Evolutionary conservation across 2,888 invertebrate species (phyloP).

Genomic region (Sisyra nigra): DNA sequence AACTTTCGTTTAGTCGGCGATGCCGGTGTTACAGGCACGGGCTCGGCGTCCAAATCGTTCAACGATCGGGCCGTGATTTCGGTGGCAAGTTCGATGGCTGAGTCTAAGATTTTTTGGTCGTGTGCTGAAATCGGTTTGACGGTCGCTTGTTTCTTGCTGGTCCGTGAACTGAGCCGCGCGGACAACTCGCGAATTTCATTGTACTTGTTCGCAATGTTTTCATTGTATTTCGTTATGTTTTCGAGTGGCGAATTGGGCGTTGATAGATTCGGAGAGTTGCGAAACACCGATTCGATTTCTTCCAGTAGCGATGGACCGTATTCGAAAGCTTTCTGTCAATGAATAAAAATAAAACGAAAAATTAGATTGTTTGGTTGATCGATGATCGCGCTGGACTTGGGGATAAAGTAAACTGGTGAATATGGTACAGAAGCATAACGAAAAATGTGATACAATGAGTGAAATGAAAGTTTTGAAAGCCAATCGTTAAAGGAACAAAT

Average conservation of each 20-base stretch:
- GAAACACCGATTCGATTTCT: constrained; percentile 80
- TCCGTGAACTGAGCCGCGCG: constrained; percentile 21
- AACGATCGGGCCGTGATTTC: constrained; percentile 65
- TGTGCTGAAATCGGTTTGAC: constrained; percentile 89
- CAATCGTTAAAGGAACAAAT: too few relatives aligned
- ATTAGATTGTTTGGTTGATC: background rate
- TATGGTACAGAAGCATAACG: background rate
- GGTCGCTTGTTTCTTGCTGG: constrained; percentile 23
- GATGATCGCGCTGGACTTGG: too few relatives aligned
- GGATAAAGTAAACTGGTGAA: background rate
- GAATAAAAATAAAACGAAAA: background rate
- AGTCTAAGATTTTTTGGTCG: constrained; percentile 80
- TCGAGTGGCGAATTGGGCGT: constrained; percentile 18
- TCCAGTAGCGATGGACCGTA: constrained; percentile 82
- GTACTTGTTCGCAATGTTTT: constrained; percentile 42
- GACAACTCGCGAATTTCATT: constrained; percentile 53
- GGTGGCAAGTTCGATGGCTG: constrained; percentile 85
- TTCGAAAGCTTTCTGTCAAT: constrained; percentile 31
- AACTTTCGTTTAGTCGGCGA: constrained; percentile 64
- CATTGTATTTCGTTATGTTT: constrained; percentile 15
- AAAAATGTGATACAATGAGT: too few relatives aligned
- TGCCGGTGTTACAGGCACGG: constrained; percentile 35
- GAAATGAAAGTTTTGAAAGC: too few relatives aligned
- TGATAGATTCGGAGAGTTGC: constrained; percentile 28
- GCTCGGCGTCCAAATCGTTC: constrained; percentile 38